Evolutionary conservation across 2,797 vertebrate genomes (phyloP).

Genomic region (Streptopelia turtur): DNA sequence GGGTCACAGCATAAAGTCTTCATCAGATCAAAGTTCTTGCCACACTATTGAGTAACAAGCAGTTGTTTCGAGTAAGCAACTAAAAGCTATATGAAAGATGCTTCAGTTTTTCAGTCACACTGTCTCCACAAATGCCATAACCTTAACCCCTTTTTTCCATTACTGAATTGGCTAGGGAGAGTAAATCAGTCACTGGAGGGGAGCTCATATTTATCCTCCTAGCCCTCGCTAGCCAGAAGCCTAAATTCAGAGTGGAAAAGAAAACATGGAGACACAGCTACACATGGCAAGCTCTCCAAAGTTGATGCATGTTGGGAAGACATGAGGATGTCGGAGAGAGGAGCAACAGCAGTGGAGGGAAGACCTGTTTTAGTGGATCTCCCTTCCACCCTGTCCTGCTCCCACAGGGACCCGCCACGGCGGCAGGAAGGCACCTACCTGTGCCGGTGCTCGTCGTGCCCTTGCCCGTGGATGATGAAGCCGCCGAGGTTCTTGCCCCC

Average conservation of each 20-base stretch:
- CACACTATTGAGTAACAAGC: neutral
- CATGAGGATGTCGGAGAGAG: neutral
- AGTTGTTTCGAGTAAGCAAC: neutral
- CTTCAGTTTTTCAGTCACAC: neutral
- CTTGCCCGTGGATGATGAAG: slow-evolving; percentile 92
- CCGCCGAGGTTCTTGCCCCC: slow-evolving; percentile 86
- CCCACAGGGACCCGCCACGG: neutral
- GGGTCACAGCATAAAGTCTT: neutral
- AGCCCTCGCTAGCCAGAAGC: neutral
- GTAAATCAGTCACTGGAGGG: rapidly evolving
- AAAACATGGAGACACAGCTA: neutral
- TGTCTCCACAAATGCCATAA: neutral
- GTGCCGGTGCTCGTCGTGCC: slow-evolving; percentile 92
- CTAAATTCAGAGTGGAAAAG: neutral
- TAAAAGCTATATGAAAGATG: neutral
- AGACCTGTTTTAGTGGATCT: neutral
- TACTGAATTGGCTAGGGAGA: neutral
- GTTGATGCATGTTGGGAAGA: neutral
- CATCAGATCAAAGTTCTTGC: neutral
- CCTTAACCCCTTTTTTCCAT: neutral
- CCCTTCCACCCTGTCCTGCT: neutral
- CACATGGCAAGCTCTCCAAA: neutral
- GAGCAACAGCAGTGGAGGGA: neutral
- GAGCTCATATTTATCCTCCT: neutral
- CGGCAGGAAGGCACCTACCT: slow-evolving; percentile 77